Evolutionary conservation across 1,140 invertebrate species (phyloP).

Genomic region (Agraylea sexmaculata): DNA sequence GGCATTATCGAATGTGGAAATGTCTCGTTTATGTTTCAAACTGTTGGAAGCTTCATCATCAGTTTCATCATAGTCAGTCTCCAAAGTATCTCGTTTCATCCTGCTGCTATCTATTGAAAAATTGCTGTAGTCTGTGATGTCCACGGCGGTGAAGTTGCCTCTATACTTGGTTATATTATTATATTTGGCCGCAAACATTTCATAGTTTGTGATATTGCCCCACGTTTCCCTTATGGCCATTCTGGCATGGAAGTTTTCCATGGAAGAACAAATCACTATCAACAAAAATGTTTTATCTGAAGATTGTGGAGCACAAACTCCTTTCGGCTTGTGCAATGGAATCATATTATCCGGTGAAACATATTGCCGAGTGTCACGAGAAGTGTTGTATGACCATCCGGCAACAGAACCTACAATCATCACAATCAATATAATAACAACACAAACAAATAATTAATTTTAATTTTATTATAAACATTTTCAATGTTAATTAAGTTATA

Average conservation of each 20-base stretch:
- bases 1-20: neutral
- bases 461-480: neutral
- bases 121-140: constrained; percentile 13
- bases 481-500: neutral
- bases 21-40: neutral
- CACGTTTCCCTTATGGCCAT: constrained; percentile 69
- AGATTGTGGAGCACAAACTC: constrained; percentile 41
- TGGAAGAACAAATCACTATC: constrained; percentile 61
- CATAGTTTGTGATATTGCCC: constrained; percentile 54
- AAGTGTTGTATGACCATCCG: constrained; percentile 62
- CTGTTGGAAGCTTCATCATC: no score
- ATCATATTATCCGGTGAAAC: constrained; percentile 58
- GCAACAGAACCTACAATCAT: constrained; percentile 46
- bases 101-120: constrained; percentile 9
- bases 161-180: constrained; percentile 15
- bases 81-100: constrained; percentile 7
- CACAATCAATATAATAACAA: neutral
- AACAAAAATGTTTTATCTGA: constrained; percentile 45
- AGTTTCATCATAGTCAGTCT: constrained; percentile 6
- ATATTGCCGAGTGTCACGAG: constrained; percentile 56
- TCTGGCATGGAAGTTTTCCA: constrained; percentile 51
- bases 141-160: constrained; percentile 11
- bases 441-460: constrained; percentile 4
- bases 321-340: constrained; percentile 47
- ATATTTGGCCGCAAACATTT: constrained; percentile 29